Evolutionary conservation across 2,113 vertebrate genomes (phyloP).

Genomic region (Acrocephalus arundinaceus): DNA sequence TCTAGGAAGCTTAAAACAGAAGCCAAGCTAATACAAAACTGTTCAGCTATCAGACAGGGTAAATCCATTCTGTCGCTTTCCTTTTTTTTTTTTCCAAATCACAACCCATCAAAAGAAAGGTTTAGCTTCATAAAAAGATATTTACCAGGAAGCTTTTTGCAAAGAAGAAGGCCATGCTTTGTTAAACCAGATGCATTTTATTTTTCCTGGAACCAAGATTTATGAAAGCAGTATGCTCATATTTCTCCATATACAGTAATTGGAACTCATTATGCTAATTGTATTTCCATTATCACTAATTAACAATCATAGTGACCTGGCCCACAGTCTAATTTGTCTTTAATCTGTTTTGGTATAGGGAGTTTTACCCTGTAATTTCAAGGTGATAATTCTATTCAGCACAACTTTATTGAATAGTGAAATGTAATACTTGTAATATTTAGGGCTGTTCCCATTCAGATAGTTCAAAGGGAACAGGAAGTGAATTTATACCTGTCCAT

Average conservation of each 20-base stretch:
- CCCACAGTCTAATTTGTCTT: conserved; percentile 88
- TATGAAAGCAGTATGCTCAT: conserved; percentile 81
- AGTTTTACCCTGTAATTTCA: conserved; percentile 84
- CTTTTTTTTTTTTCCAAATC: conserved; percentile 33
- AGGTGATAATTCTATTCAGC: conserved; percentile 85
- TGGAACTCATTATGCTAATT: conserved; percentile 87
- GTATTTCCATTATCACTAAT: conserved; percentile 89
- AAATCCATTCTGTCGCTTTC: conserved; percentile 69
- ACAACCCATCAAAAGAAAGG: conserved; percentile 67
- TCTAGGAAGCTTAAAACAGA: conserved; percentile 79
- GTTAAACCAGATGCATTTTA: conserved; percentile 82
- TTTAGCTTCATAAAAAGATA: conserved; percentile 74
- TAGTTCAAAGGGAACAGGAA: conserved; percentile 40
- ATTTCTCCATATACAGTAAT: conserved; percentile 85
- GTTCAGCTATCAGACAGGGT: conserved; percentile 71
- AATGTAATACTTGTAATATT: conserved; percentile 74
- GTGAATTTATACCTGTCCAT: background rate
- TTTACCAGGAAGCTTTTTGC: conserved; percentile 72
- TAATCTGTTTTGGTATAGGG: conserved; percentile 84
- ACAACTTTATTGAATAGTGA: conserved; percentile 76
- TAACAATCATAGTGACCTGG: conserved; percentile 88
- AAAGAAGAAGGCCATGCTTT: conserved; percentile 76
- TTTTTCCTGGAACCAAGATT: conserved; percentile 81
- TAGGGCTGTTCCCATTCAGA: conserved; percentile 34
- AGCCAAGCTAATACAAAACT: conserved; percentile 79